Evolutionary conservation across 2,113 vertebrate genomes (phyloP).

Genomic region (Melanocharis versteri): DNA sequence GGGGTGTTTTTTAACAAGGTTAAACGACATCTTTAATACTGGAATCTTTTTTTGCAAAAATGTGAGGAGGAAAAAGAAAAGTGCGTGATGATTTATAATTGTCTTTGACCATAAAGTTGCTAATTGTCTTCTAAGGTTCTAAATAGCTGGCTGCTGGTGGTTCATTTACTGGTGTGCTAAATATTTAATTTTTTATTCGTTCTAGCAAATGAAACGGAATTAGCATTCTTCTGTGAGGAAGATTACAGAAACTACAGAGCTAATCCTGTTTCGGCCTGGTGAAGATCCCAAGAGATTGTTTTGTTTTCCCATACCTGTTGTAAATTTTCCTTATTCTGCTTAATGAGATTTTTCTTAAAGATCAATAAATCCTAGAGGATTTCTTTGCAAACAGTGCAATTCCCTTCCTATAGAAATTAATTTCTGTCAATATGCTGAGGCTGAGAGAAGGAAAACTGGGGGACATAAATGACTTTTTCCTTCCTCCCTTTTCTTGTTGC

Average conservation of each 20-base stretch:
- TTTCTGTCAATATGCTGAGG: slow-evolving; percentile 4
- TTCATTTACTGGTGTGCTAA: slow-evolving; percentile 26
- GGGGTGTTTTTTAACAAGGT: background rate
- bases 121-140: background rate
- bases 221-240: slow-evolving; percentile 87
- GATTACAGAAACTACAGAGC: slow-evolving; percentile 87
- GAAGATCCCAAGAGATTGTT: slow-evolving; percentile 54
- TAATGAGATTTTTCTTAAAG: slow-evolving; percentile 67
- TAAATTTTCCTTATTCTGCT: slow-evolving; percentile 68
- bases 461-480: background rate
- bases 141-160: background rate
- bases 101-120: background rate
- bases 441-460: background rate
- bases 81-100: background rate
- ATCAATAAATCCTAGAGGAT: slow-evolving; percentile 72
- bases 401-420: slow-evolving; percentile 49
- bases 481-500: background rate
- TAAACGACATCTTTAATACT: background rate
- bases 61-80: too few species aligned
- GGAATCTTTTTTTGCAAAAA: background rate
- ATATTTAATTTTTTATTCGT: slow-evolving; percentile 50
- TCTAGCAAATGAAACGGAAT: slow-evolving; percentile 89
- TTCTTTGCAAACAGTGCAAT: slow-evolving; percentile 43
- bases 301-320: slow-evolving; percentile 54
- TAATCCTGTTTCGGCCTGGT: slow-evolving; percentile 81